Evolutionary conservation across 2,888 invertebrate species (phyloP).

Genomic region (Ceraclea dissimilis): DNA sequence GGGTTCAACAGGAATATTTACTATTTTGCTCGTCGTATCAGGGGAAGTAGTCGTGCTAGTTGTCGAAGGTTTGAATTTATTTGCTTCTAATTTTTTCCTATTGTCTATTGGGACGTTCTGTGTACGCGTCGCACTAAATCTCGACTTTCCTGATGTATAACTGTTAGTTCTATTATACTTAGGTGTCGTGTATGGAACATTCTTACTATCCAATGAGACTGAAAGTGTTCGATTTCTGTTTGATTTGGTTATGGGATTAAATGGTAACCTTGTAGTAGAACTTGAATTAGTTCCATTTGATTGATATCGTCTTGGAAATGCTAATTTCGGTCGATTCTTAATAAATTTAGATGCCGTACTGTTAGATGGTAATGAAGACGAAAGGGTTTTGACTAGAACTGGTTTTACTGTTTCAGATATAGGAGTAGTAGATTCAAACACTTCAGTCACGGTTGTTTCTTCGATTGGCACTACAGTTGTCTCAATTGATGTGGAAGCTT

Average conservation of each 20-base stretch:
- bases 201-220: slow-evolving; percentile 7
- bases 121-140: slow-evolving; percentile 36
- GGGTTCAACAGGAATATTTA: slow-evolving; percentile 32
- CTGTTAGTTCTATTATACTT: slow-evolving; percentile 24
- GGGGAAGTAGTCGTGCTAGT: slow-evolving; percentile 36
- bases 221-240: slow-evolving; percentile 31
- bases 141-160: slow-evolving; percentile 33
- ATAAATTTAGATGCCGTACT: slow-evolving; percentile 24
- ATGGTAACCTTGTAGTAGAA: slow-evolving; percentile 34
- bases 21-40: slow-evolving; percentile 31
- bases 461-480: slow-evolving; percentile 21
- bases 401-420: slow-evolving; percentile 27
- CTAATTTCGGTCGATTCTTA: slow-evolving; percentile 38
- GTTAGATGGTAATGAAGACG: slow-evolving; percentile 16
- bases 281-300: slow-evolving; percentile 36
- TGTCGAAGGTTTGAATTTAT: slow-evolving; percentile 30
- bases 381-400: slow-evolving; percentile 15
- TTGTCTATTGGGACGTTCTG: slow-evolving; percentile 44
- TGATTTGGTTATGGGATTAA: slow-evolving; percentile 27
- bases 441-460: slow-evolving; percentile 8
- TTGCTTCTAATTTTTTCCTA: slow-evolving; percentile 30
- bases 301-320: slow-evolving; percentile 39
- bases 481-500: slow-evolving; percentile 28
- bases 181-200: slow-evolving; percentile 22
- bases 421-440: slow-evolving; percentile 28